Evolutionary conservation across 2,113 vertebrate species (phyloP).

Genomic region (Apus apus): DNA sequence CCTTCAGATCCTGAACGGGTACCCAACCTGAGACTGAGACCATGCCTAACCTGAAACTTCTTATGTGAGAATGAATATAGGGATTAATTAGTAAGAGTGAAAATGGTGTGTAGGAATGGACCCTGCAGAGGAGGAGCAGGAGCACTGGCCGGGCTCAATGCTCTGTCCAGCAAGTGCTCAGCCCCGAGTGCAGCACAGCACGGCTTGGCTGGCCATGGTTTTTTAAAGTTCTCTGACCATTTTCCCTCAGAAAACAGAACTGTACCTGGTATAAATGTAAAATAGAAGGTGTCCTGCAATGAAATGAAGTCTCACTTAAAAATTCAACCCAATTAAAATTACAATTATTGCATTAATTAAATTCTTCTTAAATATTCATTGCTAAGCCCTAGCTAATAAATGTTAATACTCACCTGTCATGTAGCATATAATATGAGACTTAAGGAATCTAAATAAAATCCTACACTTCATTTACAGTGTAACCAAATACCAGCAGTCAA

Average conservation of each 20-base stretch:
- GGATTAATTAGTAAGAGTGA: neutral
- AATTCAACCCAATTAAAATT: conserved; percentile 43
- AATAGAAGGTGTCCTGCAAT: conserved; percentile 14
- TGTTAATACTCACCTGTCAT: conserved; percentile 30
- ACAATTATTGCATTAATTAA: neutral
- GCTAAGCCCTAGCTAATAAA: neutral
- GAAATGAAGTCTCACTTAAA: neutral
- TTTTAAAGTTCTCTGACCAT: neutral
- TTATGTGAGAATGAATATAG: fast-evolving
- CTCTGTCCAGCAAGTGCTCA: neutral
- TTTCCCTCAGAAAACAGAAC: neutral
- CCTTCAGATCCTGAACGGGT: no score
- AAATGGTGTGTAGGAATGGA: fast-evolving
- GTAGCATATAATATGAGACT: conserved; percentile 28
- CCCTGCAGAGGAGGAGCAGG: neutral
- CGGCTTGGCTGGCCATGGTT: no score
- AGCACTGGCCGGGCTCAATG: fast-evolving
- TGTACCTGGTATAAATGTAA: neutral
- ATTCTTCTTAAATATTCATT: neutral
- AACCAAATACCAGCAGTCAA: neutral
- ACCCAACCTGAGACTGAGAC: no score
- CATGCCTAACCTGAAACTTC: fast-evolving
- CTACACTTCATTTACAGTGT: conserved; percentile 31
- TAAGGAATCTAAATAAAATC: conserved; percentile 66
- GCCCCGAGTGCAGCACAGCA: fast-evolving